phyloP scores from a whole-genome alignment of 2,113 vertebrate genomes.

The Oncorhynchus tshawytscha region DNA sequence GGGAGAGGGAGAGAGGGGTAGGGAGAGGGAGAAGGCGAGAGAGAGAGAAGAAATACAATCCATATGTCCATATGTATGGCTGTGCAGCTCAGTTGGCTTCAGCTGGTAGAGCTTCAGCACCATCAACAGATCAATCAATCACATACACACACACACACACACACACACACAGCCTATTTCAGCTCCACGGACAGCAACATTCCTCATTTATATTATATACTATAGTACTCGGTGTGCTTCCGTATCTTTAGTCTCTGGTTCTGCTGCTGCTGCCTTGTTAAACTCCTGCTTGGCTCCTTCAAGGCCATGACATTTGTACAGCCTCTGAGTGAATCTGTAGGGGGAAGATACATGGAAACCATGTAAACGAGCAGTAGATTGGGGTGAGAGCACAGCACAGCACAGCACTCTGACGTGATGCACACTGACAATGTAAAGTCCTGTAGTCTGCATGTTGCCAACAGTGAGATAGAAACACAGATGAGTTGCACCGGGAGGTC shows the following conservation, averaged over 20 bases:
- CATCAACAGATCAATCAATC: background rate
- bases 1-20: too few species aligned
- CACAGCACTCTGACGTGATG: conserved; percentile 26
- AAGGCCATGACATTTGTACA: background rate
- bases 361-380: background rate
- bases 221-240: too few species aligned
- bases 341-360: background rate
- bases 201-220: too few species aligned
- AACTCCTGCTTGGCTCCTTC: background rate
- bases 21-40: too few species aligned
- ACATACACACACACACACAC: too few species aligned
- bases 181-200: too few species aligned
- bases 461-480: conserved; percentile 15
- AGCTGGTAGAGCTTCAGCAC: background rate
- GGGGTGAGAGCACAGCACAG: background rate
- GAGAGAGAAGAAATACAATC: background rate
- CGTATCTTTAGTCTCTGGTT: too few species aligned
- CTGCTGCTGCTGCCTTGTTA: background rate
- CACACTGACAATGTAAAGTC: conserved; percentile 16
- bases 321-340: background rate
- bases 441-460: conserved; percentile 20
- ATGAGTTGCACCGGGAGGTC: conserved; percentile 16
- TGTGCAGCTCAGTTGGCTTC: background rate
- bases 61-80: background rate
- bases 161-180: too few species aligned